phyloP scores from a whole-genome alignment of 2,113 vertebrate species.

The Dermatemys mawii region DNA sequence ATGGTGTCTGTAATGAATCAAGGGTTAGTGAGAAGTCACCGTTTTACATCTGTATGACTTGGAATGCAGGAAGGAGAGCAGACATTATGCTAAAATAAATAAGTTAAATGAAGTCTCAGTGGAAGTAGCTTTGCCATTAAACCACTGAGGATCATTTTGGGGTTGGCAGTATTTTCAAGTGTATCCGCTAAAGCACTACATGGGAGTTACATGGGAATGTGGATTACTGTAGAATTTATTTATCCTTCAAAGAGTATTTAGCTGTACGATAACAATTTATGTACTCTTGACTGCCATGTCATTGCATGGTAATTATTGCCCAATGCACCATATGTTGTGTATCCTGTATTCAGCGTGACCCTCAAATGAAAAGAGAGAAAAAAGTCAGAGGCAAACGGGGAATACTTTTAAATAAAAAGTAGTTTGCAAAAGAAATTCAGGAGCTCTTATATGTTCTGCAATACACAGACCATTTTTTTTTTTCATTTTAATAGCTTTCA shows the following conservation, averaged over 20 bases:
- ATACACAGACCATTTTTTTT: background rate
- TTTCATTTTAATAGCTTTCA: background rate
- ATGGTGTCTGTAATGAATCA: background rate
- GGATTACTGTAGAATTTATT: background rate
- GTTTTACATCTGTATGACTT: background rate
- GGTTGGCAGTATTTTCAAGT: background rate
- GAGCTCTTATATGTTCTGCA: background rate
- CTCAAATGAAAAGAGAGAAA: background rate
- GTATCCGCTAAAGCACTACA: background rate
- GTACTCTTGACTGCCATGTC: background rate
- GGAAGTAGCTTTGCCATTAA: background rate
- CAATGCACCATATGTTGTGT: background rate
- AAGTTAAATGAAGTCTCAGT: background rate
- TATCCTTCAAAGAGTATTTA: background rate
- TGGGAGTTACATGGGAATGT: accelerated
- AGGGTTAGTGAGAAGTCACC: background rate
- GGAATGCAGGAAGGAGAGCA: background rate
- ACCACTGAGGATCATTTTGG: background rate
- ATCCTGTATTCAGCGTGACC: background rate
- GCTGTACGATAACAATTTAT: background rate
- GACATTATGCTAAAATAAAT: background rate
- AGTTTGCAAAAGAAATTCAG: background rate
- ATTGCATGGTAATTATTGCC: background rate
- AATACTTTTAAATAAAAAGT: background rate
- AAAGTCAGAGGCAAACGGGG: background rate